A percentile compares a stretch with the other conserved stretches of the same genome.
Evolutionary conservation across 2,888 invertebrate genomes (phyloP).

Genomic region (Drosophila robusta): DNA sequence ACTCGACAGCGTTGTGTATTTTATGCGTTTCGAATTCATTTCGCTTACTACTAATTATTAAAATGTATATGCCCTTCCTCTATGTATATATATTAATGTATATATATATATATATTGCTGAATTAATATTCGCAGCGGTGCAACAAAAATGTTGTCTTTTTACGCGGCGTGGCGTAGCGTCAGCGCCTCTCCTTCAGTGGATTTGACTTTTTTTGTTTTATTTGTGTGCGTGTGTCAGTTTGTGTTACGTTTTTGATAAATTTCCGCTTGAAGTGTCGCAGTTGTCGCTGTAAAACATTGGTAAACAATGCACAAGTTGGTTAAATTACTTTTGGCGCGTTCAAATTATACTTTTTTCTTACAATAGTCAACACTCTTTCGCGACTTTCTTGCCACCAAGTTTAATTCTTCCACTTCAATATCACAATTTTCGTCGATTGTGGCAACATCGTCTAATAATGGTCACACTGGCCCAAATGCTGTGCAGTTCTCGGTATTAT

Average conservation of each 20-base stretch:
- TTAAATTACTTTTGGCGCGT: slow-evolving; percentile 65
- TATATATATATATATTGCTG: background rate
- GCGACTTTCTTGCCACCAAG: slow-evolving; percentile 70
- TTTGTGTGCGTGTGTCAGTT: slow-evolving; percentile 40
- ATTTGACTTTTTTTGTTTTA: background rate
- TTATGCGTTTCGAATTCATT: slow-evolving; percentile 82
- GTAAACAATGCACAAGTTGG: slow-evolving; percentile 34
- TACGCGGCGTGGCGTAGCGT: slow-evolving; percentile 43
- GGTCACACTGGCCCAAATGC: slow-evolving; percentile 63
- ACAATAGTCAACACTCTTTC: slow-evolving; percentile 77
- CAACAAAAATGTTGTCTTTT: slow-evolving; percentile 16
- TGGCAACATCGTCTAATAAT: slow-evolving; percentile 82
- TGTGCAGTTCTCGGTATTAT: slow-evolving; percentile 31
- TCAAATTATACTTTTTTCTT: slow-evolving; percentile 55
- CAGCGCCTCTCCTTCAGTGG: slow-evolving; percentile 34
- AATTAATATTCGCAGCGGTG: background rate
- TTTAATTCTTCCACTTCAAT: slow-evolving; percentile 62
- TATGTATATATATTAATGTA: background rate
- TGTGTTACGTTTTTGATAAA: slow-evolving; percentile 16
- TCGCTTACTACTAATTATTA: background rate
- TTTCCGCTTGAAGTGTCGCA: background rate
- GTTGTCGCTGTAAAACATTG: slow-evolving; percentile 19
- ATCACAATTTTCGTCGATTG: slow-evolving; percentile 74
- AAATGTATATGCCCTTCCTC: no score
- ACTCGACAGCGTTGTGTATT: slow-evolving; percentile 62